Conservation (phyloP, 1,140 invertebrate genomes). For the Drosophila ficusphila region DNA sequence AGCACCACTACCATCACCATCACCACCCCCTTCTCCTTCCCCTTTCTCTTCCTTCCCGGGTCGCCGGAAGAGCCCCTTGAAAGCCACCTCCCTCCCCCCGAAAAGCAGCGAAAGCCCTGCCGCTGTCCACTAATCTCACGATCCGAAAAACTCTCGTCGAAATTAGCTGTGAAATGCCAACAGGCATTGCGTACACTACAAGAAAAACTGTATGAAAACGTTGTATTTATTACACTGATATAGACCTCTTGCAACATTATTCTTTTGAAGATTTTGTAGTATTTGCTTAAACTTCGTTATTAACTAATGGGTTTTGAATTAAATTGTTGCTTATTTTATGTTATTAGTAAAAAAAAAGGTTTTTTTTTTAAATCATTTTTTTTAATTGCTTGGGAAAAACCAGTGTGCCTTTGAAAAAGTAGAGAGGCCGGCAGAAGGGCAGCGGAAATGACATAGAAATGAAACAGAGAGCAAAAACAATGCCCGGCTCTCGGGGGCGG, state of each 20-base stretch:
- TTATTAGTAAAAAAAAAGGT: too few relatives aligned
- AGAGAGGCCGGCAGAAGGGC: slow-evolving; percentile 1
- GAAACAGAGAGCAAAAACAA: slow-evolving; percentile 75
- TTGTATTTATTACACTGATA: too few relatives aligned
- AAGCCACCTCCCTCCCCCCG: background rate
- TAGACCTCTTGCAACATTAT: too few relatives aligned
- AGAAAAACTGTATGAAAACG: background rate
- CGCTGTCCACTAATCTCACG: slow-evolving; percentile 68
- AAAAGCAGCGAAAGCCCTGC: slow-evolving; percentile 20
- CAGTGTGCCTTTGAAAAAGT: slow-evolving; percentile 1
- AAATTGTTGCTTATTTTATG: too few relatives aligned
- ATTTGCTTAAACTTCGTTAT: too few relatives aligned
- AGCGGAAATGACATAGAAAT: slow-evolving; percentile 78
- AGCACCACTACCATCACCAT: too few relatives aligned
- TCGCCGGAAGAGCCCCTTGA: background rate
- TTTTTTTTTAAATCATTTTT: too few relatives aligned
- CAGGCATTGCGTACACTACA: slow-evolving; percentile 9
- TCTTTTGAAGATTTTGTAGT: too few relatives aligned
- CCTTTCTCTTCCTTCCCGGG: background rate
- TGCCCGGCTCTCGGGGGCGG: slow-evolving; percentile 19
- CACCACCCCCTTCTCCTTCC: background rate
- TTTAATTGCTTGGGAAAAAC: too few relatives aligned
- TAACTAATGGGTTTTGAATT: too few relatives aligned
- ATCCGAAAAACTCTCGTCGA: slow-evolving; percentile 75
- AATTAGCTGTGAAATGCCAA: slow-evolving; percentile 78